Evolutionary conservation across 2,113 vertebrate genomes (phyloP), one percentile per base, ranked within the genome.

Genomic region (Physeter macrocephalus): DNA sequence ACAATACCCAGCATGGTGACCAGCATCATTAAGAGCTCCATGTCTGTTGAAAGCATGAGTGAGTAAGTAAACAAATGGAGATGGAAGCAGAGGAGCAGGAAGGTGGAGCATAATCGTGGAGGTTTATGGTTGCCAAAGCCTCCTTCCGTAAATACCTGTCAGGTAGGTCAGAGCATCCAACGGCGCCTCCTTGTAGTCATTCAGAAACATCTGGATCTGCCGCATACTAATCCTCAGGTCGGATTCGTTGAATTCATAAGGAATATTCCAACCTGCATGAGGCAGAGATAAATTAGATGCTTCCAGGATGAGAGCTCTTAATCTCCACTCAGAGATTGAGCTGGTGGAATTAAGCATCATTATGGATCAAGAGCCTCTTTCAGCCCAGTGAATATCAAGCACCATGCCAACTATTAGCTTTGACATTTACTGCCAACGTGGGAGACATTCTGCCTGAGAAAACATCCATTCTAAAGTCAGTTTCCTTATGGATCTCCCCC

Each of bases 201-300:
- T 99, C 96, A 99, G 98, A 97, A 99, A 99, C 99, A 99, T 99
- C 98, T 99, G 99, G 93, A 99, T 99, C 98, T 99, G 99, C 75
- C 97, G 98, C 98, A 99, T 98, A 39, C 99, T 99, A 97, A 99
- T 99, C 93, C 99, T 98, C 81, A 99, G 97, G 96, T 99, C 99
- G 23, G 99, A 99, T 94, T 99, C 99, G 0, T 99, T 99, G 97
- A 99, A 99, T 96, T 99, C 99, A 1, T 99, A 99, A 0, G 99
- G 99, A 97, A 99, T 99, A 97, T 99, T 99, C 99, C 99, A 99
- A 62, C 99, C 99, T 99, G 96, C 88, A 57, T 1, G 17, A 52
- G 94, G 64, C 31, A 97, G 88, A 94, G 90, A 61, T 96, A 46
- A 92, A 86, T 78, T 95, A 15, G 61, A 93, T 75, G 59, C 90